phyloP scores from a whole-genome alignment of 1,140 invertebrate genomes.

The Drosophila gunungcola region DNA sequence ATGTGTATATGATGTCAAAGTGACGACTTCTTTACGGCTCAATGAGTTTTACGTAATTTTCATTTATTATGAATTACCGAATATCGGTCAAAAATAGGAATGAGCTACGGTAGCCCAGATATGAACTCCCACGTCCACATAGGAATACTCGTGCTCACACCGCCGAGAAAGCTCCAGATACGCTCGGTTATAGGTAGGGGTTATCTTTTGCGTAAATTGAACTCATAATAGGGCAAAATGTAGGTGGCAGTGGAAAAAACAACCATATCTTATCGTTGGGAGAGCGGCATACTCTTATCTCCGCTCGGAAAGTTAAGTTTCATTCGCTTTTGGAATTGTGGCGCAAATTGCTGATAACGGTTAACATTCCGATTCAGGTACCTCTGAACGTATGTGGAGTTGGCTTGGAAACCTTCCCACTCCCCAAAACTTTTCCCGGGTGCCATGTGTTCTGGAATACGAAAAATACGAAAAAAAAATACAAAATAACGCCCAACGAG shows the following conservation, averaged over 20 bases:
- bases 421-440: conserved; percentile 2
- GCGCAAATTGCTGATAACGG: conserved; percentile 68
- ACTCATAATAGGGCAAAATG: conserved; percentile 10
- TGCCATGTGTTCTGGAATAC: conserved; percentile 29
- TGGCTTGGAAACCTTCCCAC: conserved; percentile 5
- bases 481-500: conserved; percentile 1
- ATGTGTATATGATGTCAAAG: conserved; percentile 12
- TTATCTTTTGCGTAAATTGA: conserved; percentile 50
- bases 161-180: conserved; percentile 34
- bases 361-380: conserved; percentile 38
- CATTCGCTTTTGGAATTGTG: conserved; percentile 69
- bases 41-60: conserved; percentile 57
- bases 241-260: conserved; percentile 34
- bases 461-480: too few relatives aligned
- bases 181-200: not conserved
- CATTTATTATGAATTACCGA: conserved; percentile 66
- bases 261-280: conserved; percentile 69
- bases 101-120: conserved; percentile 22
- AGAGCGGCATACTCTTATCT: conserved; percentile 53
- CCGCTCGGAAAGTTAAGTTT: conserved; percentile 58
- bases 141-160: not conserved
- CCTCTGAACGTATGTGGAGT: not conserved
- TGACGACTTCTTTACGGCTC: conserved; percentile 15
- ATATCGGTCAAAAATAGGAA: conserved; percentile 31
- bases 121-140: conserved; percentile 2